These are phyloP conservation scores for Drosophila paulistorum DNA, from an alignment of 1,140 invertebrate species.

Conservation along the genomic window DNA sequence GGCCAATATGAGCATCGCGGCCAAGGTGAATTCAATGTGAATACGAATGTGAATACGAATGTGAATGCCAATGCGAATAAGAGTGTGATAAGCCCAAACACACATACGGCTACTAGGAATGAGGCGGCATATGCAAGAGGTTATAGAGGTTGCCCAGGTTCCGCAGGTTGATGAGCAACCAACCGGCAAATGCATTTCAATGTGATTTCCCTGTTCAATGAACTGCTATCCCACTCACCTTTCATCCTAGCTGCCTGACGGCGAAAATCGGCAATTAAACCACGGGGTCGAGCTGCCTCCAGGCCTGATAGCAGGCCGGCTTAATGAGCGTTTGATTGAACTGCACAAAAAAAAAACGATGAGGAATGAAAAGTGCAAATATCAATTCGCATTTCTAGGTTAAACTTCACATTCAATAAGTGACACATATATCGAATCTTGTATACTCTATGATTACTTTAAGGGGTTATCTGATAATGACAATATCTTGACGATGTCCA, in stretches of 20 bases:
- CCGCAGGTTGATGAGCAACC: slow-evolving; percentile 5
- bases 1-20: slow-evolving; percentile 20
- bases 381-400: background rate
- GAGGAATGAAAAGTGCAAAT: slow-evolving; percentile 5
- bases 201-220: slow-evolving; percentile 22
- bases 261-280: slow-evolving; percentile 13
- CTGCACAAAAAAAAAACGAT: slow-evolving; percentile 2
- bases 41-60: slow-evolving; percentile 44
- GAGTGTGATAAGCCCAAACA: slow-evolving; percentile 7
- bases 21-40: slow-evolving; percentile 59
- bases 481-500: too few relatives aligned
- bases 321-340: slow-evolving; percentile 7
- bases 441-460: background rate
- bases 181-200: slow-evolving; percentile 23
- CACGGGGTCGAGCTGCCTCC: background rate
- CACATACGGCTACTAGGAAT: background rate
- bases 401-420: background rate
- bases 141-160: background rate
- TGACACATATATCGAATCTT: background rate
- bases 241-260: background rate
- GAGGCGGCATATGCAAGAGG: background rate
- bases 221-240: slow-evolving; percentile 6
- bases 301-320: slow-evolving; percentile 1
- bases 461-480: background rate
- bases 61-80: slow-evolving; percentile 12